Base-by-base conservation (phyloP, 2,888 invertebrate genomes). In the Notodonta ziczac region DNA sequence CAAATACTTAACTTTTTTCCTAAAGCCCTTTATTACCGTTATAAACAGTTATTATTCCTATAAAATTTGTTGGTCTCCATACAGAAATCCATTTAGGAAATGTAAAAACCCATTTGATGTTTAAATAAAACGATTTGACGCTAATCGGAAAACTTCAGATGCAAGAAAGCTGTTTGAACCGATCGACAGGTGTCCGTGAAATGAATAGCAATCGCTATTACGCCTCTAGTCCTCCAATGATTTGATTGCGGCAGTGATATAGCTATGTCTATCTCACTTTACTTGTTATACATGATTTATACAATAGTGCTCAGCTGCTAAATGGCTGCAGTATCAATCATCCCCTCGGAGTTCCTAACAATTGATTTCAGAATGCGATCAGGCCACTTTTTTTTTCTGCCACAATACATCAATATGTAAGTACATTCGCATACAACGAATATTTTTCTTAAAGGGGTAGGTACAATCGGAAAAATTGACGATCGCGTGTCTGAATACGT, bases 111-210 rank as follows among this genome's bases (percentile, higher is more conserved):
- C 39, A 39, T 81, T 82, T 74, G 50, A 59, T 63, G 69, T 75
- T 75, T 65, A 58, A 73, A 67, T 63, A 81, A 85, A 83, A 80
- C 73, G 70, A 32, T 55, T 76, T 70, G 70, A 67, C 69, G 82
- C 84, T 90, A 91, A 91, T 91, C 83, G 84, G 89, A 90, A 92
- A 89, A 87, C 85, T 91, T 92, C 84, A 83, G 80, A 82, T 75
- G 82, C 84, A 86, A 85, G 80, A 82, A 86, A 83, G 75, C 86
- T 78, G 88, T 92, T 90, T 87, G 79, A 76, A 80, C 67, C 74
- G 85, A 85, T 84, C 78, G 90, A 86, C 89, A 87, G 87, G 87
- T 92, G 93, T 89, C 91, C 89, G 84, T 87, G 83, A 89, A 91
- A 91, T 91, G 91, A 86, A 87, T 84, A 86, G 85, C 84, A 44